Base-by-base conservation (phyloP, 2,113 vertebrate genomes). In the Leucosticte australis region DNA sequence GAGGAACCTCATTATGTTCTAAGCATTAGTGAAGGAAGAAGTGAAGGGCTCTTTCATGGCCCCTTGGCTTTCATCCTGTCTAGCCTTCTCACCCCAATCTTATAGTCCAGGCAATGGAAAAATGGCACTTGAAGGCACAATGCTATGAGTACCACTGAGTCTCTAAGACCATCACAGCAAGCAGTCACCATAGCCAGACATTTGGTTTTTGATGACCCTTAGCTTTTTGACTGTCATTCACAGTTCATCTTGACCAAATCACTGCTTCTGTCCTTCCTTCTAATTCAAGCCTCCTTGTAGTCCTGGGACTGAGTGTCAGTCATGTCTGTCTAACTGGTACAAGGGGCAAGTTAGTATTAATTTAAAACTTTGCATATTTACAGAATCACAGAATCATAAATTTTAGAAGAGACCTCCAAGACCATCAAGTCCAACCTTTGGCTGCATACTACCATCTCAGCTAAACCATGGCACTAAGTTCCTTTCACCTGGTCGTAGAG, bases 361-460 rank as follows among this genome's bases (percentile, higher is more conserved):
- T 60, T 90, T 90, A 57, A 83, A 83, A 65, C 18, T 8, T 49
- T 50, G 22, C 6, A 4, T 62, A 42, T 42, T 92, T 67, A 70
- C 21, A 59, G 37, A 57, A 67, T 44, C 44, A 46, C 5, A 59
- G 37, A 67, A 44, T 65, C 7, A 20, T 57, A 28, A 67, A 67
- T 37, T 74, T 39, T 75, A 30, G 37, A 52, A 82, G 59, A 82
- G 10, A 46, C 28, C 33, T 82, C 23, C 60, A 53, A 39, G 28
- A 52, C 31, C 28, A n/a, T 33, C 0, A 1, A 59, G 39, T 59
- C 13, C 4, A 20, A 14, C 13, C 13, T 67, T 89, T 13, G 28
- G 11, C 19, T 35, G 23, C 39, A 39, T 37, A 52, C 23, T 28
- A 52, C 19, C 20, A 24, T 15, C 13, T 18, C 37, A 74, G 24